Evolutionary conservation across 2,797 vertebrate genomes (phyloP), one percentile per base, ranked within the genome.

Genomic region (Microctenopoma lineatum): DNA sequence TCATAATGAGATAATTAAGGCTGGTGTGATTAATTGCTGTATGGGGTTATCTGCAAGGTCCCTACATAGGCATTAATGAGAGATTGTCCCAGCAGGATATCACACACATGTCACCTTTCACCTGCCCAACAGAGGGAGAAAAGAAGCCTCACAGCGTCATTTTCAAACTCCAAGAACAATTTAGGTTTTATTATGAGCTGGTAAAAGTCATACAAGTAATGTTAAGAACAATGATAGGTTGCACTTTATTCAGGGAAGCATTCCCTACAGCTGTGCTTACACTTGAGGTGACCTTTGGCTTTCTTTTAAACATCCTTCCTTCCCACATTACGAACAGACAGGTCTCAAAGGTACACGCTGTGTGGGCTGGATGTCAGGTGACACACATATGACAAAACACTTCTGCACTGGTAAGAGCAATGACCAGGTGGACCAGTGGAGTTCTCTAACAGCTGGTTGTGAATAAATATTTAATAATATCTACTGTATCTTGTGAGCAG

Each of bases 1-100:
- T 85, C 72, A 77, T 87, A 85, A 88, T 87, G 72, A 90, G 86
- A 91, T 93, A 88, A 91, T 92, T 90, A 92, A 85, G 75, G 64
- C 77, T 81, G 76, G 66, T 87, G 81, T 89, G 86, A 92, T 92
- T 92, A 87, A 92, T 91, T 87, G 83, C 80, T 73, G 65, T 70
- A 74, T 73, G 83, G 83, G 78, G 78, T 89, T 89, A 90, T 90
- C 87, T 85, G 80, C 79, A 84, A 89, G 80, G 82, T 89, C 75
- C 72, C 76, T 79, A 69, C 83, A 87, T 78, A 82, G 64, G 79
- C 79, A 86, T 79, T 85, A 90, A 88, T 87, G 80, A 89, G 84
- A 83, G 81, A 79, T 25, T 73, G 65, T 85, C 79, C 65, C 77
- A 84, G 84, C 79, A 86, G 75, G 88, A 92, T 81, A 85, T 83